Percentiles rank a stretch among this genome's conserved stretches.
Evolutionary conservation across 2,888 invertebrate species (phyloP).

Genomic region (Ferdinandea cuprea): DNA sequence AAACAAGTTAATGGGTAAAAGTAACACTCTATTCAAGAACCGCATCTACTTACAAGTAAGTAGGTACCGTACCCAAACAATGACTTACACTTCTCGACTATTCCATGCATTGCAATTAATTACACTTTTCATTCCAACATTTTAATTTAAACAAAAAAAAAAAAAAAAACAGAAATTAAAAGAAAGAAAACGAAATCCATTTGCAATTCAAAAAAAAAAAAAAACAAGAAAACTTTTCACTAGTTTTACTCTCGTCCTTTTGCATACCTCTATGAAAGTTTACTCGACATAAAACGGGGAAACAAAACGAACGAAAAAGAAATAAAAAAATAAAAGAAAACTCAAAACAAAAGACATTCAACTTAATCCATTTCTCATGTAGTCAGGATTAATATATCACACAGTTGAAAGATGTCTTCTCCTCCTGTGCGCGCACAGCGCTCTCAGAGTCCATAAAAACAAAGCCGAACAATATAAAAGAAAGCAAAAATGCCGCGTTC

Average conservation of each 20-base stretch:
- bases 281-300: neutral
- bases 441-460: conserved; percentile 30
- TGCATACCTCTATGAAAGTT: conserved; percentile 16
- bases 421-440: conserved; percentile 1
- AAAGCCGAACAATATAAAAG: conserved; percentile 35
- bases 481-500: neutral
- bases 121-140: conserved; percentile 50
- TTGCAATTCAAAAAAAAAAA: too few relatives aligned
- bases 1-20: neutral
- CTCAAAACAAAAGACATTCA: conserved; percentile 72
- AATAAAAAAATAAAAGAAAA: conserved; percentile 40
- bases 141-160: conserved; percentile 46
- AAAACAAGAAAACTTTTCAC: conserved; percentile 54
- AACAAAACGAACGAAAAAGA: conserved; percentile 22
- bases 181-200: conserved; percentile 54
- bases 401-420: conserved; percentile 65
- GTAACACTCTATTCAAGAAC: neutral
- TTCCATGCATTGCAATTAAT: conserved; percentile 57
- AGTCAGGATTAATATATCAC: conserved; percentile 72
- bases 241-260: conserved; percentile 1
- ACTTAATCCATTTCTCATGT: conserved; percentile 73
- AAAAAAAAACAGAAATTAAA: conserved; percentile 11
- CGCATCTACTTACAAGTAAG: neutral
- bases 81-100: conserved; percentile 27
- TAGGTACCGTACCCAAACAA: conserved; percentile 6